Evolutionary conservation across 2,797 vertebrate species (phyloP).

Genomic region (Thripadectes ignobilis): DNA sequence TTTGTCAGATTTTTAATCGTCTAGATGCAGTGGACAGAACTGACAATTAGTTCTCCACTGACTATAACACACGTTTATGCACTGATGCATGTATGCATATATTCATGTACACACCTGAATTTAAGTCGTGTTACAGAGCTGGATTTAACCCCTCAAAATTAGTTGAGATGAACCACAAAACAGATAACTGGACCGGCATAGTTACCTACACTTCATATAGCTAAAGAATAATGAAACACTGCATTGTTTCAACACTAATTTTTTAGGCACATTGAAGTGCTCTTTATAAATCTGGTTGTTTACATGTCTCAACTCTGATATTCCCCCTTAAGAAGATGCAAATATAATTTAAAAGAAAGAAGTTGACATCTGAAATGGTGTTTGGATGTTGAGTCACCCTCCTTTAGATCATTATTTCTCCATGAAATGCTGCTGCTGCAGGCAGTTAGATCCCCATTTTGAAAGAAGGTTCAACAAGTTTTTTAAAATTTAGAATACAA

Average conservation of each 20-base stretch:
- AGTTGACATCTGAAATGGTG: not conserved
- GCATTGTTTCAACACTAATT: not conserved
- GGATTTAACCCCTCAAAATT: not conserved
- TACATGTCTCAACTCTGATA: not conserved
- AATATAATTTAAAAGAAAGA: not conserved
- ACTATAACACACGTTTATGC: not conserved
- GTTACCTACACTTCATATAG: not conserved
- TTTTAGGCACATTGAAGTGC: not conserved
- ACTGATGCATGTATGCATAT: no score
- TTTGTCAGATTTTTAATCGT: not conserved
- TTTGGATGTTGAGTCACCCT: not conserved
- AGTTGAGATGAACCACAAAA: not conserved
- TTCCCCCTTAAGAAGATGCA: not conserved
- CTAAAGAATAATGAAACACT: not conserved
- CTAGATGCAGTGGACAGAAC: not conserved
- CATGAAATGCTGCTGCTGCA: not conserved
- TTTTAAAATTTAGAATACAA: not conserved
- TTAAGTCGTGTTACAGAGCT: not conserved
- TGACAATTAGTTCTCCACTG: not conserved
- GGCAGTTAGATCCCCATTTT: not conserved
- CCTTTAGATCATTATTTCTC: not conserved
- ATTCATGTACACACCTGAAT: not conserved
- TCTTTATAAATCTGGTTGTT: not conserved
- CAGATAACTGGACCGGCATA: not conserved
- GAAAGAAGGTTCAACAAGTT: not conserved